These are phyloP conservation scores for Bombylius discolor DNA, from an alignment of 2,888 invertebrate species.

Conservation along the genomic window DNA sequence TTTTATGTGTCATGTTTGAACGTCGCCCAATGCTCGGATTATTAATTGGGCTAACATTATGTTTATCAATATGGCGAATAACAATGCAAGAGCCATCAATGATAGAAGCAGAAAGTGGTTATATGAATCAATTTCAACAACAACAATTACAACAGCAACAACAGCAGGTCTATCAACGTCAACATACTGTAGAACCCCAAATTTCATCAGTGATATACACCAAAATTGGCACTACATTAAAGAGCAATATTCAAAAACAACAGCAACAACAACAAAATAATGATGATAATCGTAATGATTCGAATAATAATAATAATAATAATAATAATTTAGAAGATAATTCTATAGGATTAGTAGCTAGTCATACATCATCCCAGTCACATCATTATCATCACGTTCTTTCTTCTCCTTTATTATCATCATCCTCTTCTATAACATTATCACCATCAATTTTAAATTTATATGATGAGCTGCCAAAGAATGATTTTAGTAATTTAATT, in stretches of 20 bases:
- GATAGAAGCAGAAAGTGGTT: conserved; percentile 17
- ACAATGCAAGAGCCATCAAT: conserved; percentile 29
- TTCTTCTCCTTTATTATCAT: background rate
- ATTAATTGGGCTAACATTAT: conserved; percentile 31
- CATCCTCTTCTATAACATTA: background rate
- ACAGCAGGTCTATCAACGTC: conserved; percentile 12
- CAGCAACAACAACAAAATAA: background rate
- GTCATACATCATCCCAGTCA: background rate
- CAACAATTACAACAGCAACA: conserved; percentile 10
- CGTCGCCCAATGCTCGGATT: conserved; percentile 31
- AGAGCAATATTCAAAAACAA: background rate
- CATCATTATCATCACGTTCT: no score
- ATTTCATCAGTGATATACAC: conserved; percentile 3
- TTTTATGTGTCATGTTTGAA: conserved; percentile 27
- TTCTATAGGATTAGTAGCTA: background rate
- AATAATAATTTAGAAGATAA: background rate
- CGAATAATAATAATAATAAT: background rate
- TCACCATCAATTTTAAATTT: background rate
- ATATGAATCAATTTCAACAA: background rate
- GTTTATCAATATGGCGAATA: conserved; percentile 34
- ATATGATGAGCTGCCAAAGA: conserved; percentile 16
- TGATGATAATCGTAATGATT: background rate
- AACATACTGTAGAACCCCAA: conserved; percentile 5
- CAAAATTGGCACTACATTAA: conserved; percentile 7
- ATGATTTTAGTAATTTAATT: conserved; percentile 38